Evolutionary conservation across 1,140 invertebrate genomes (phyloP).

Genomic region (Zaprionus inermis): DNA sequence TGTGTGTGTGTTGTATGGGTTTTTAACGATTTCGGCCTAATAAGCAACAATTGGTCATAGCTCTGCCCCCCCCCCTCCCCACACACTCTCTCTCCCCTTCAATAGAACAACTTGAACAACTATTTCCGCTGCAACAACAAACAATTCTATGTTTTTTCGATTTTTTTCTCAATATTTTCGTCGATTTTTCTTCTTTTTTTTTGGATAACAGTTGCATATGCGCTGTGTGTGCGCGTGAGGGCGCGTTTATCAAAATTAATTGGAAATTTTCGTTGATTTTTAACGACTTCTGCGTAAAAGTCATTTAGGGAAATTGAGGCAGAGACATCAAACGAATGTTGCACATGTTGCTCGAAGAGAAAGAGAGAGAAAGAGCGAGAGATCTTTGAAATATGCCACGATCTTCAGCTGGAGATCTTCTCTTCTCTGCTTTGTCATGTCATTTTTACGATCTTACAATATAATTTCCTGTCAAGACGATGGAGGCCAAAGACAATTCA

Average conservation of each 20-base stretch:
- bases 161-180: too few relatives aligned
- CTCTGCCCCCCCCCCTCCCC: background rate
- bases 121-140: constrained; percentile 61
- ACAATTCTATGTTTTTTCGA: background rate
- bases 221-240: constrained; percentile 10
- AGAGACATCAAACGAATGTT: constrained; percentile 63
- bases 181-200: constrained; percentile 21
- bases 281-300: constrained; percentile 82
- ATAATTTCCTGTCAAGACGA: constrained; percentile 75
- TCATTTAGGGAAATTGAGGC: constrained; percentile 63
- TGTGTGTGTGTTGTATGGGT: constrained; percentile 43
- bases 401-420: constrained; percentile 18
- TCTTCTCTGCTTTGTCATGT: constrained; percentile 44
- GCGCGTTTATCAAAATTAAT: constrained; percentile 82
- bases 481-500: constrained; percentile 71
- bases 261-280: constrained; percentile 82
- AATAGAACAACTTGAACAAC: constrained; percentile 53
- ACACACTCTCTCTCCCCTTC: constrained; percentile 28
- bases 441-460: constrained; percentile 75
- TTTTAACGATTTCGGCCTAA: constrained; percentile 76
- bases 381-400: constrained; percentile 17
- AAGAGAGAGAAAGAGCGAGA: too few relatives aligned
- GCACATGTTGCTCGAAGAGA: constrained; percentile 64
- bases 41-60: constrained; percentile 75
- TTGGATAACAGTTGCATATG: constrained; percentile 36